Conservation (phyloP, 2,113 vertebrate species). For the Tachysurus fulvidraco region DNA sequence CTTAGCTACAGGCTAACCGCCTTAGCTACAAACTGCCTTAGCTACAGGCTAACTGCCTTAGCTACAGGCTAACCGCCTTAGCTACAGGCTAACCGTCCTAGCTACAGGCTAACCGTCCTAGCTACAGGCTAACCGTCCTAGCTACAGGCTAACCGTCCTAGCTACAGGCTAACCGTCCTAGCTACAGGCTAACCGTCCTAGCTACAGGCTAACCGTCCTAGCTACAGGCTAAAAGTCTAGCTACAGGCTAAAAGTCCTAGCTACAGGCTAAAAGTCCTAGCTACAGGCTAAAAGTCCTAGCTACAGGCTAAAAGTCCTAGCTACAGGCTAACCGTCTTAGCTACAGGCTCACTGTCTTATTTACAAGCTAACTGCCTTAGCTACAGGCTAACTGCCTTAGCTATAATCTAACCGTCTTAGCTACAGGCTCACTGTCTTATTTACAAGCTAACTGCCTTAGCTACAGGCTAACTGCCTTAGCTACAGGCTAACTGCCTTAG, state of each 20-base stretch:
- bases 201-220: neutral
- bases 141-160: neutral
- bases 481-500: too few species aligned
- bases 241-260: too few species aligned
- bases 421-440: neutral
- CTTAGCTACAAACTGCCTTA: neutral
- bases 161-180: too few species aligned
- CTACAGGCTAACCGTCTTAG: neutral
- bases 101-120: too few species aligned
- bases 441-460: neutral
- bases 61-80: neutral
- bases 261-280: too few species aligned
- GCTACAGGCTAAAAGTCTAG: too few species aligned
- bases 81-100: neutral
- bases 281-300: too few species aligned
- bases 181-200: neutral
- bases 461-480: neutral
- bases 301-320: neutral
- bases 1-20: too few species aligned
- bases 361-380: neutral
- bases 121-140: neutral
- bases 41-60: too few species aligned
- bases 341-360: neutral
- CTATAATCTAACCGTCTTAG: too few species aligned
- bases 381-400: neutral